Base-by-base conservation (phyloP, 2,797 vertebrate genomes). In the Eulemur rubriventer region DNA sequence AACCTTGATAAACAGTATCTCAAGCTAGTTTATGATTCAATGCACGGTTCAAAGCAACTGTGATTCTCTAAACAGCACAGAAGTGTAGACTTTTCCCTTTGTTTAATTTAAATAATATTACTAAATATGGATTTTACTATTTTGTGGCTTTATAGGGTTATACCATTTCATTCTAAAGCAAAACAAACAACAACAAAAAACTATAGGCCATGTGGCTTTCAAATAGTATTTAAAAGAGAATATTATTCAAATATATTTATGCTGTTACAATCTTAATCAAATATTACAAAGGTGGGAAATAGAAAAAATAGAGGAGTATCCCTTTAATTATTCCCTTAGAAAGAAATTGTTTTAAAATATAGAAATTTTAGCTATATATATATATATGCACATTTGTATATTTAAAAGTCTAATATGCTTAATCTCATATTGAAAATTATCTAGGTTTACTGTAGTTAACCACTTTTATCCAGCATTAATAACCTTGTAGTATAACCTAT, bases 1-100 rank as follows among this genome's bases (percentile, higher is more conserved):
- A 99, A 99, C 98, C 98, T 98, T 98, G 98, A 98, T 98, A 99
- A 99, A 99, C 97, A 99, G 98, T 98, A 98, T 98, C 95, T 97
- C 43, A 98, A 98, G 16, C 86, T 73, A 97, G 65, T 95, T 97
- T 92, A 96, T 86, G 93, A 89, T 93, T 89, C 67, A 96, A 26
- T 88, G 83, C 80, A 82, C 69, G 26, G 17, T 73, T 88, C 8
- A 61, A 65, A 65, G 61, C 3, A 65, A 69, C 38, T 24, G 2
- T 46, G 18, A 67, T 48, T 80, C 46, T 89, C 8, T 41, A 48
- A 93, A 79, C 2, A 91, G 52, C 20, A 85, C 4, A 55, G 9
- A 43, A 69, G 2, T 2, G 5, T 0, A 41, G 1, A 10, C 20
- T 26, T 89, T 59, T 84, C 38, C 28, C 28, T 73, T 84, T 55